phyloP scores from a whole-genome alignment of 1,140 invertebrate genomes.

The Dolichoris vasculosae region DNA sequence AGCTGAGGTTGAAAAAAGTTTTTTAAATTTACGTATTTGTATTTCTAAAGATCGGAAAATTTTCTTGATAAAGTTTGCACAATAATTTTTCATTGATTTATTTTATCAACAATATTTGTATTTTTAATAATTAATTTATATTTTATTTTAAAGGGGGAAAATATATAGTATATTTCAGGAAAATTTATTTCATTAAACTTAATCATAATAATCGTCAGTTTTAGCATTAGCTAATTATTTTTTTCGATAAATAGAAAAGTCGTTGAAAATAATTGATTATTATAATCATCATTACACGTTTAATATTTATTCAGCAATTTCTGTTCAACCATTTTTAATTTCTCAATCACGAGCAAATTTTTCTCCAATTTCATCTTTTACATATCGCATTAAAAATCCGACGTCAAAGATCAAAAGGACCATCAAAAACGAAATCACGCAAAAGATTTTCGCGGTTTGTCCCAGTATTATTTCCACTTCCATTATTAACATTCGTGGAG shows the following conservation, averaged over 20 bases:
- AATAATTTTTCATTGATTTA: neutral
- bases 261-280: too few relatives aligned
- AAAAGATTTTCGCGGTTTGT: neutral
- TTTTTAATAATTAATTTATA: neutral
- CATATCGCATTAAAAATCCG: neutral
- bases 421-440: neutral
- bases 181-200: too few relatives aligned
- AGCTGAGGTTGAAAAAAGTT: neutral
- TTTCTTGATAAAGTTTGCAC: neutral
- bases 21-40: neutral
- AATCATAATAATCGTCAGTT: too few relatives aligned
- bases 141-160: neutral
- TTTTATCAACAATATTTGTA: neutral
- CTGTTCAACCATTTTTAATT: neutral
- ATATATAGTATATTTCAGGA: too few relatives aligned
- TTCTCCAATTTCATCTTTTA: neutral
- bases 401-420: neutral
- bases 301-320: neutral
- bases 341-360: neutral
- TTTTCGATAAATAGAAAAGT: too few relatives aligned
- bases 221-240: too few relatives aligned
- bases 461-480: neutral
- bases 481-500: neutral
- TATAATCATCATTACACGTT: neutral
- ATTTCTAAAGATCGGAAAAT: neutral